These are phyloP conservation scores for Trachelus iudaicus DNA, from an alignment of 2,888 invertebrate genomes.

Conservation along the genomic window DNA sequence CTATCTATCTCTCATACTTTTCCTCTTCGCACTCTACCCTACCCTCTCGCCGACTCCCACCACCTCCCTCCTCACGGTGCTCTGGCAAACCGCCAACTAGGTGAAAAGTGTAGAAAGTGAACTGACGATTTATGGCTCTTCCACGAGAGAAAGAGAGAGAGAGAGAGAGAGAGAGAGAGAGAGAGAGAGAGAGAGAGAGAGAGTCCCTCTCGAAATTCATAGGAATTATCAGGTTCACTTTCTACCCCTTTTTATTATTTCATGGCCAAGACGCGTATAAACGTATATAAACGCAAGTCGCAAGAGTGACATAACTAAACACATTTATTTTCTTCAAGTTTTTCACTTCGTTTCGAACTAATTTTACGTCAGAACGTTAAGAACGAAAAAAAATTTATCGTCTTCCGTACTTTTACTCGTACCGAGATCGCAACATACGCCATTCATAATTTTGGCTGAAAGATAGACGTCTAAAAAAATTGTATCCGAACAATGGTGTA, in stretches of 20 bases:
- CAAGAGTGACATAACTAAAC: neutral
- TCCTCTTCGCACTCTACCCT: conserved; percentile 20
- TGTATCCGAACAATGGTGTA: too few relatives aligned
- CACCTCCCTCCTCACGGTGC: neutral
- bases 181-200: too few relatives aligned
- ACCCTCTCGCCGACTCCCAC: neutral
- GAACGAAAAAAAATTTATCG: neutral
- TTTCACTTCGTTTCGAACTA: neutral
- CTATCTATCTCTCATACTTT: conserved; percentile 13
- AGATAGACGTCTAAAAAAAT: neutral
- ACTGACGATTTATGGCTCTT: conserved; percentile 58
- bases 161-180: conserved; percentile 44
- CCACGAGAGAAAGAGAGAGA: conserved; percentile 39
- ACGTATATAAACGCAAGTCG: neutral
- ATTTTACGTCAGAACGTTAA: neutral
- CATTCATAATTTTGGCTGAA: neutral
- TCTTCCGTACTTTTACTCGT: neutral
- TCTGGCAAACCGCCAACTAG: conserved; percentile 60
- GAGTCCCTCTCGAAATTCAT: neutral
- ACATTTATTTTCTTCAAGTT: neutral
- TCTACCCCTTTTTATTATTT: neutral
- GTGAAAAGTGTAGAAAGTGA: conserved; percentile 65
- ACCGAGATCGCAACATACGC: neutral
- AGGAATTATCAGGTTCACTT: neutral
- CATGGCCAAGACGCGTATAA: neutral